Evolutionary conservation across 2,797 vertebrate species (phyloP).

Genomic region (Phoxinus dragarum): DNA sequence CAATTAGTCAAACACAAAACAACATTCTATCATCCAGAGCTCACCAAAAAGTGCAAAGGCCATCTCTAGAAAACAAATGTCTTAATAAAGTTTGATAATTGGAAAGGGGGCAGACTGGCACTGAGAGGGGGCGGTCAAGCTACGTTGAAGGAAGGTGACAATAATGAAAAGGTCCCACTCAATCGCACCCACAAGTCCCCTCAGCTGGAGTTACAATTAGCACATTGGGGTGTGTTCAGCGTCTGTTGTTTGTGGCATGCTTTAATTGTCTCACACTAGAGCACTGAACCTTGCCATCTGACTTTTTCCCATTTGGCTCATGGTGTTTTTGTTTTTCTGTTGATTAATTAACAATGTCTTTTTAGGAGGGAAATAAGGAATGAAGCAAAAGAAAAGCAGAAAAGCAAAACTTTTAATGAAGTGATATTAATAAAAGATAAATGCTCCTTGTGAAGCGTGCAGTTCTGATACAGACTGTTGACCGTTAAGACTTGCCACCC

Average conservation of each 20-base stretch:
- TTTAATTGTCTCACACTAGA: conserved; percentile 59
- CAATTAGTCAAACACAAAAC: conserved; percentile 52
- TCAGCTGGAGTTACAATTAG: conserved; percentile 64
- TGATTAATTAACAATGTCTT: conserved; percentile 58
- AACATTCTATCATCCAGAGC: not conserved
- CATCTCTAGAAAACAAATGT: conserved; percentile 37
- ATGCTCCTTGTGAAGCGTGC: conserved; percentile 26
- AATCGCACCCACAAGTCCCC: conserved; percentile 48
- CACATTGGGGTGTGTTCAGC: conserved; percentile 36
- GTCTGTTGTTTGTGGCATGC: conserved; percentile 46
- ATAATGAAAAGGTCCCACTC: conserved; percentile 48
- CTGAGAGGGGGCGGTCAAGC: not conserved
- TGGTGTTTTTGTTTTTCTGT: conserved; percentile 46
- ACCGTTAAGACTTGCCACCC: conserved; percentile 36
- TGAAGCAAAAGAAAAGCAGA: conserved; percentile 19
- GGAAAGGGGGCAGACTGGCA: conserved; percentile 34
- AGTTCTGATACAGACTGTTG: conserved; percentile 40
- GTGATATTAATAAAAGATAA: conserved; percentile 56
- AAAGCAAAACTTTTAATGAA: conserved; percentile 53
- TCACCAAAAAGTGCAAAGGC: conserved; percentile 34
- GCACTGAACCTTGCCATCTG: conserved; percentile 56
- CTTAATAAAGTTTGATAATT: conserved; percentile 54
- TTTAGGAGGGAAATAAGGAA: conserved; percentile 26
- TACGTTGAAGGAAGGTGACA: conserved; percentile 27
- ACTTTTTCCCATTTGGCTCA: conserved; percentile 47